Percentiles rank a stretch among this genome's conserved stretches.
phyloP scores from a whole-genome alignment of 1,140 invertebrate genomes.

The Sipha flava region DNA sequence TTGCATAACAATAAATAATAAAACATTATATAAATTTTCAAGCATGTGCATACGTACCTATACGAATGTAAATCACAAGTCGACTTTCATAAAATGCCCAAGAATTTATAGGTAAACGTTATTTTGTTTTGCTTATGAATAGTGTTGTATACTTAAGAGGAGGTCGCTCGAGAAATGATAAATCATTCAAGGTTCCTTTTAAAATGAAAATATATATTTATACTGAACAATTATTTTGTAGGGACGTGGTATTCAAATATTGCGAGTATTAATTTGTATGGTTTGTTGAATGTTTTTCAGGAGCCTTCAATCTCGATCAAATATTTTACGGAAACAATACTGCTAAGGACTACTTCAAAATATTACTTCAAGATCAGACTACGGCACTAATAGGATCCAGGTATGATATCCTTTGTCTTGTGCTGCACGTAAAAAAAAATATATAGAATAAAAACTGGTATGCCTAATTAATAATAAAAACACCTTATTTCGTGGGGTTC shows the following conservation, averaged over 20 bases:
- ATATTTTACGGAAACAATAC: conserved; percentile 14
- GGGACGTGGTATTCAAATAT: too few relatives aligned
- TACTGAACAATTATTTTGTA: not conserved
- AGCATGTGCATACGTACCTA: not conserved
- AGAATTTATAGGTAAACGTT: not conserved
- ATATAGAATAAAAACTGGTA: not conserved
- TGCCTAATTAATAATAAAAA: not conserved
- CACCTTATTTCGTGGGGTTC: not conserved
- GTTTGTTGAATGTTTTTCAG: not conserved
- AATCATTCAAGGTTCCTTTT: not conserved
- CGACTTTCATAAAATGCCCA: not conserved
- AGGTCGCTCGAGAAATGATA: not conserved
- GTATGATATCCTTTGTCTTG: not conserved
- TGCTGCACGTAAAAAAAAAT: not conserved
- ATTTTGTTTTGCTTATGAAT: not conserved
- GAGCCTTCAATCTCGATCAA: conserved; percentile 9
- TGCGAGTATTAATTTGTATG: too few relatives aligned
- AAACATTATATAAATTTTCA: conserved; percentile 6
- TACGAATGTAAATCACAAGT: not conserved
- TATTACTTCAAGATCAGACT: conserved; percentile 14
- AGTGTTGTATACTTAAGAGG: not conserved
- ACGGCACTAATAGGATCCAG: conserved; percentile 15
- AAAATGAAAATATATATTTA: not conserved
- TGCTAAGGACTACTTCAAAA: conserved; percentile 13
- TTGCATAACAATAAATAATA: conserved; percentile 17